A percentile compares a stretch with the other conserved stretches of the same genome.
These are phyloP conservation scores for Hydropotes inermis DNA, from an alignment of 2,113 vertebrate genomes.

Conservation along the genomic window DNA sequence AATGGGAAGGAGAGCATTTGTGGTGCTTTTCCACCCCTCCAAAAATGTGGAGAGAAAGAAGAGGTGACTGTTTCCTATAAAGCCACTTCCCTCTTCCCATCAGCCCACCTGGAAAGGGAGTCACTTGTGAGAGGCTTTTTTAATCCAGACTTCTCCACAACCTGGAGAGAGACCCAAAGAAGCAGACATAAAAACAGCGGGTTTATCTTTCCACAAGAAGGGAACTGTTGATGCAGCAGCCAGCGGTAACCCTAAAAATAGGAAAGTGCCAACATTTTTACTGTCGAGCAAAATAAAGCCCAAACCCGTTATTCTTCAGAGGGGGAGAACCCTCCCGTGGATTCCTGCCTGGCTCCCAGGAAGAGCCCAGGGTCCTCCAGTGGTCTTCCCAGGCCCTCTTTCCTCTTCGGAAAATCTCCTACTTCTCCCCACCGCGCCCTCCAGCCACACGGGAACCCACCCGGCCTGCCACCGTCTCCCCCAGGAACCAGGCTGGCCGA, in stretches of 20 bases:
- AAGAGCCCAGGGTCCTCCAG: background rate
- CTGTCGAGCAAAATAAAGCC: background rate
- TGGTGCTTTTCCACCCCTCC: conserved; percentile 64
- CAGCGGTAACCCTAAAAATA: background rate
- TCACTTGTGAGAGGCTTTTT: conserved; percentile 67
- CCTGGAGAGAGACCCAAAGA: background rate
- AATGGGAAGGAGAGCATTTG: conserved; percentile 63
- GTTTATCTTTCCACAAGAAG: conserved; percentile 45
- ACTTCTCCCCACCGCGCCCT: background rate
- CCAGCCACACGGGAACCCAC: background rate
- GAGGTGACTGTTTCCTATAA: conserved; percentile 70
- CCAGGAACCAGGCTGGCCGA: background rate
- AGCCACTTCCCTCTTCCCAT: conserved; percentile 58
- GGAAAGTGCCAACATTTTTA: background rate
- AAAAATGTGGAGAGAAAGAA: conserved; percentile 68
- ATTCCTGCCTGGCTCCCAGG: background rate
- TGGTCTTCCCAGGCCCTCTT: background rate
- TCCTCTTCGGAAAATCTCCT: background rate
- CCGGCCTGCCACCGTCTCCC: background rate
- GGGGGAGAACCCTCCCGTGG: background rate
- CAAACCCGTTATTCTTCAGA: background rate
- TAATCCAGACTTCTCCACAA: conserved; percentile 62
- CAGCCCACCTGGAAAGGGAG: conserved; percentile 54
- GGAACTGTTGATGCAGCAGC: background rate
- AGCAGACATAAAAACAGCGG: background rate